phyloP scores from a whole-genome alignment of 2,113 vertebrate genomes.

The Nothoprocta perdicaria region DNA sequence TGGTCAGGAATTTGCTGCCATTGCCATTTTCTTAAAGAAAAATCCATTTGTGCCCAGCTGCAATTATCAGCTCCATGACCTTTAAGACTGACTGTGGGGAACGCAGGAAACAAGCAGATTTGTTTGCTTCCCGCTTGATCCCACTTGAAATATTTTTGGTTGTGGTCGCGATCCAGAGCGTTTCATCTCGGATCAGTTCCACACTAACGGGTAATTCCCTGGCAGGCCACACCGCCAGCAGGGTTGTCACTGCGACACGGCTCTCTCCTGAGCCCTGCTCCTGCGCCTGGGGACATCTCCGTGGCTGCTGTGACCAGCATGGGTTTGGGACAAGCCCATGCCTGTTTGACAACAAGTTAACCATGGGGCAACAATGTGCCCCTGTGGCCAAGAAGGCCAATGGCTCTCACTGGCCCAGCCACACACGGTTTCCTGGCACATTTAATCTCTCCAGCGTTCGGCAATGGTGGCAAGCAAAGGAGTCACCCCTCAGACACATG shows the following conservation, averaged over 20 bases:
- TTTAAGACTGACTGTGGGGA: constrained; percentile 63
- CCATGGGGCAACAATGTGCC: too few species aligned
- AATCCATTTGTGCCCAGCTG: constrained; percentile 16
- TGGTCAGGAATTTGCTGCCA: constrained; percentile 35
- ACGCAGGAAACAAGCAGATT: constrained; percentile 67
- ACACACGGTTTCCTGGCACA: background rate
- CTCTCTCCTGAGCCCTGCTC: background rate
- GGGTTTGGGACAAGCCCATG: too few species aligned
- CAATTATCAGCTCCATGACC: constrained; percentile 42
- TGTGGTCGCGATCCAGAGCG: constrained; percentile 40
- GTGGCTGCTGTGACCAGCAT: background rate
- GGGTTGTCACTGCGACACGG: background rate
- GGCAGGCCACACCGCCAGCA: constrained; percentile 7
- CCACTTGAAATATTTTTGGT: constrained; percentile 34
- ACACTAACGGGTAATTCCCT: constrained; percentile 55
- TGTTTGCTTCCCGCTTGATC: constrained; percentile 59
- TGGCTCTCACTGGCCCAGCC: background rate
- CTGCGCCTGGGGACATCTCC: background rate
- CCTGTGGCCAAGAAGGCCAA: too few species aligned
- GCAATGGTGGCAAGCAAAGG: background rate
- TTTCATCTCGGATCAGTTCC: constrained; percentile 64
- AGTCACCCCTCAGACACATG: background rate
- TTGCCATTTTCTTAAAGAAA: constrained; percentile 39
- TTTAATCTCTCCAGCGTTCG: background rate
- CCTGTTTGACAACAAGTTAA: too few species aligned